phyloP scores from a whole-genome alignment of 2,113 vertebrate species.

The Microcebus tavaratra region DNA sequence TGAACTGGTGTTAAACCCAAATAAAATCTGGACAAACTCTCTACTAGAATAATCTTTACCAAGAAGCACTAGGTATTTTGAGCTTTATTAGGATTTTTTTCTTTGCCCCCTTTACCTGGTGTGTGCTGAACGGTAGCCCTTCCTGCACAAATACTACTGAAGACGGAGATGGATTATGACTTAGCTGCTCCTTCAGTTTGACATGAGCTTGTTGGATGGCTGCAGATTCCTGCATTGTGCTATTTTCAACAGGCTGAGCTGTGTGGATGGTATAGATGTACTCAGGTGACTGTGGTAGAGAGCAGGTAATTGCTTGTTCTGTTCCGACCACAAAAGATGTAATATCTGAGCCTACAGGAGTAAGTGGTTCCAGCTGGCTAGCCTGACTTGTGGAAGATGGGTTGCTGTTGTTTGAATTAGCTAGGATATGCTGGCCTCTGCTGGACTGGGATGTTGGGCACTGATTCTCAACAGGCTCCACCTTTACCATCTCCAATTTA shows the following conservation, averaged over 20 bases:
- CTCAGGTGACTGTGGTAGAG: constrained; percentile 78
- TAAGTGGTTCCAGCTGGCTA: constrained; percentile 78
- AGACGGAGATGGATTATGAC: constrained; percentile 52
- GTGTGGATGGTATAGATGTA: constrained; percentile 76
- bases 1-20: background rate
- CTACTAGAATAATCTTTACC: background rate
- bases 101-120: constrained; percentile 77
- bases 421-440: constrained; percentile 66
- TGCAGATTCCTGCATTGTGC: constrained; percentile 66
- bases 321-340: constrained; percentile 76
- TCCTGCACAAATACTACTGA: constrained; percentile 79
- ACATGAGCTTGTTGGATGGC: constrained; percentile 62
- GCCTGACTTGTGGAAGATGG: constrained; percentile 66
- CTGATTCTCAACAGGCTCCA: constrained; percentile 82
- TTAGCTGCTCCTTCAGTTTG: constrained; percentile 78
- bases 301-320: constrained; percentile 75
- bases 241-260: constrained; percentile 70
- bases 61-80: constrained; percentile 16
- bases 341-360: constrained; percentile 79
- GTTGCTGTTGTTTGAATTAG: constrained; percentile 69
- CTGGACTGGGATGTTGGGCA: constrained; percentile 69
- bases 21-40: constrained; percentile 46
- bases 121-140: constrained; percentile 68
- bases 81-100: background rate
- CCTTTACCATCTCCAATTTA: constrained; percentile 80